Base-by-base conservation (phyloP, 2,797 vertebrate species). In the Sparus aurata region DNA sequence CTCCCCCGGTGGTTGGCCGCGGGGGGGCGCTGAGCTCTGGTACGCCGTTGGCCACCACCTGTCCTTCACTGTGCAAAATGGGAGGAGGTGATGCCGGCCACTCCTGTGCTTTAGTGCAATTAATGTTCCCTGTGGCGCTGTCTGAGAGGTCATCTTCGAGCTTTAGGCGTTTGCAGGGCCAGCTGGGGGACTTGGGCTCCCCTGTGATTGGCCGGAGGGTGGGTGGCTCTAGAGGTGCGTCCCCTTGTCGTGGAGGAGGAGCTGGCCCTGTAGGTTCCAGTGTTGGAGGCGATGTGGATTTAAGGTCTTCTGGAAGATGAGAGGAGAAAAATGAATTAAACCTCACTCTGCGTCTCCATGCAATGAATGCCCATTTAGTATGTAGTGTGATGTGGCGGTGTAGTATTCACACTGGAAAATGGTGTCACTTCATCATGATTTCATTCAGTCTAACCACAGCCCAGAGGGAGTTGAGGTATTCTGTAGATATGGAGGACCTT, bases 261-360 rank as follows among this genome's bases (percentile, higher is more conserved):
- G 96, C 95, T 0, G 97, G 96, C 80, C 97, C 96, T 0, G 97
- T 98, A 46, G 97, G 98, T 89, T 99, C 98, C 90, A 99, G 94
- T 77, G 95, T 98, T 2, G 98, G 98, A 68, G 98, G 98, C 0
- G 97, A 96, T 0, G 95, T 95, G 82, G 95, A 95, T 92, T 97
- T 99, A 83, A 95, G 92, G 90, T 97, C 97, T 86, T 98, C 98
- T 98, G 93, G 63, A 95, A 94, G 84, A 70, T 73, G 69, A 93
- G 87, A 90, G 77, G 17, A 50, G 23, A 69, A 38, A 49, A 75
- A 64, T 59, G 3, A 25, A 76, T 65, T 84, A 4, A 68, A 47
- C 75, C 66, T 80, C 45, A 49, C 46, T 69, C 60, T 2, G n/a
- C 5, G 20, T 20, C 54, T 9, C 12, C 41, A 46, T 45, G 3